phyloP scores from a whole-genome alignment of 2,888 invertebrate species.

The Dryocosmus kuriphilus region DNA sequence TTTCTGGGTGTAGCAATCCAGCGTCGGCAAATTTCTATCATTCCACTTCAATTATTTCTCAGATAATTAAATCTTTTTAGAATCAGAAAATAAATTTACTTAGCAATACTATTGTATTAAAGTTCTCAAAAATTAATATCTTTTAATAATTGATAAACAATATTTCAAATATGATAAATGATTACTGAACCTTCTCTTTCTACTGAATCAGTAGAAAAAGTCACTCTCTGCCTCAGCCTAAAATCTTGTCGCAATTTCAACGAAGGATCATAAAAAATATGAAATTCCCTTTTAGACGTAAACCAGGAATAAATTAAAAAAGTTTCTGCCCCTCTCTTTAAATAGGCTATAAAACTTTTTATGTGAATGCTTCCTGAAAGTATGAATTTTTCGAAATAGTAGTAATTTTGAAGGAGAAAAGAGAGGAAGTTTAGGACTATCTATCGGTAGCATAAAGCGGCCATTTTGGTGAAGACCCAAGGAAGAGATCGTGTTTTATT shows the following conservation, averaged over 20 bases:
- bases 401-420: constrained; percentile 11
- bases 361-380: constrained; percentile 15
- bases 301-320: constrained; percentile 16
- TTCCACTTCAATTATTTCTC: background rate
- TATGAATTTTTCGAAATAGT: constrained; percentile 13
- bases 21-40: background rate
- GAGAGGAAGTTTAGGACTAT: constrained; percentile 27
- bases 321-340: constrained; percentile 8
- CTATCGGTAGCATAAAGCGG: constrained; percentile 37
- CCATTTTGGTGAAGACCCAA: constrained; percentile 35
- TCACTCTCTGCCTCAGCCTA: background rate
- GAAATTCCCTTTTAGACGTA: background rate
- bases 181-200: background rate
- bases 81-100: background rate
- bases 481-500: constrained; percentile 32
- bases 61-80: background rate
- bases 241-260: background rate
- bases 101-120: background rate
- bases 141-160: no score
- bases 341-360: constrained; percentile 18
- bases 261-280: background rate
- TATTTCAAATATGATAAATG: no score
- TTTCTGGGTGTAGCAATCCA: no score
- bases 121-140: background rate
- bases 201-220: background rate